Percentiles rank a stretch among this genome's conserved stretches.
Evolutionary conservation across 2,113 vertebrate genomes (phyloP).

Genomic region (Carassius carassius): DNA sequence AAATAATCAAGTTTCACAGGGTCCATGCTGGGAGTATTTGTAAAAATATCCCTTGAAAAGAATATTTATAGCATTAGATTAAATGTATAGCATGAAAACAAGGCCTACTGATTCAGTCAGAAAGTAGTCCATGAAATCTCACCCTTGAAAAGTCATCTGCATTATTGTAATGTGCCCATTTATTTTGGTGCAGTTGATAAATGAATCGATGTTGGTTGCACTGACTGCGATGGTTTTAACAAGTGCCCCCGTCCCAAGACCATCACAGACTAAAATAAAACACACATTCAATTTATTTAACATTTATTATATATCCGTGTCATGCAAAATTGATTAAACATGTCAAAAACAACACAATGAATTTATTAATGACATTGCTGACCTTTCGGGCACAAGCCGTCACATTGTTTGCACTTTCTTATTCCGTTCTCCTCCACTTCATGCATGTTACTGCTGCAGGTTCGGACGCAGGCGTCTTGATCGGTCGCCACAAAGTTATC

Average conservation of each 20-base stretch:
- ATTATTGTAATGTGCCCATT: constrained; percentile 84
- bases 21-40: constrained; percentile 79
- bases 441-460: constrained; percentile 70
- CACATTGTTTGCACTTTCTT: constrained; percentile 75
- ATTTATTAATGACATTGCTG: neutral
- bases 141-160: constrained; percentile 82
- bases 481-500: constrained; percentile 92
- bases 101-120: neutral
- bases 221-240: constrained; percentile 82
- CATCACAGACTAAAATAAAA: constrained; percentile 77
- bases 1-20: constrained; percentile 84
- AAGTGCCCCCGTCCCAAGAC: constrained; percentile 81
- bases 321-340: neutral
- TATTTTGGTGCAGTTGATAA: constrained; percentile 91
- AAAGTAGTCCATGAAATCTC: constrained; percentile 56
- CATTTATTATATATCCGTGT: neutral
- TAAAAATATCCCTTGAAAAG: constrained; percentile 81
- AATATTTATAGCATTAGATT: constrained; percentile 19
- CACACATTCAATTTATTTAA: neutral
- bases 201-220: constrained; percentile 88
- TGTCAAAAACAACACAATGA: neutral
- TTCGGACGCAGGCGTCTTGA: constrained; percentile 83
- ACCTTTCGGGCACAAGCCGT: constrained; percentile 88
- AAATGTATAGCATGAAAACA: neutral
- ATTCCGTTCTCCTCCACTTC: constrained; percentile 85